These are phyloP conservation scores for Cyprinodon brontotheroides DNA, from an alignment of 2,113 vertebrate genomes.

Conservation along the genomic window DNA sequence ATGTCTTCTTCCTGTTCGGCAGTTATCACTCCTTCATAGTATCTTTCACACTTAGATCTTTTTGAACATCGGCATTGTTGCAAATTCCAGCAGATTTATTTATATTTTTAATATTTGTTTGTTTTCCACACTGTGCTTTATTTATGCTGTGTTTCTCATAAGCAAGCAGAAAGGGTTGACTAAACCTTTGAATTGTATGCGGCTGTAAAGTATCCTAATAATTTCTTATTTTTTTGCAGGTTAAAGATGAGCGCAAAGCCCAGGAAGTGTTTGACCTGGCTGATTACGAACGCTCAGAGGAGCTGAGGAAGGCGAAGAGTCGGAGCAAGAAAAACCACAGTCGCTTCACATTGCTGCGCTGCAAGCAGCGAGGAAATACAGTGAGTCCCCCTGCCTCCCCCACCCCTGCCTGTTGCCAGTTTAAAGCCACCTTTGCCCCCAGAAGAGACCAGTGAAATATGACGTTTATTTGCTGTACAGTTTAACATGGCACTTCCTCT, in stretches of 20 bases:
- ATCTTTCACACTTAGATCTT: too few species aligned
- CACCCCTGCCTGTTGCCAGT: background rate
- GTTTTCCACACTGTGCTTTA: too few species aligned
- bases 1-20: too few species aligned
- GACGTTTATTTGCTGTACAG: too few species aligned
- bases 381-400: conserved; percentile 68
- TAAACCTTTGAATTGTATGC: background rate
- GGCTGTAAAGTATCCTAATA: background rate
- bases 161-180: background rate
- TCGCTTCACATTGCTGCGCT: conserved; percentile 88
- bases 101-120: background rate
- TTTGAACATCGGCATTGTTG: too few species aligned
- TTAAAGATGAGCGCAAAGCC: conserved; percentile 88
- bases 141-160: too few species aligned
- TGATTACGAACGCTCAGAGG: conserved; percentile 93
- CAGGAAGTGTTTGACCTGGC: conserved; percentile 90
- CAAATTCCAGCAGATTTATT: background rate
- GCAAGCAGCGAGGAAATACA: conserved; percentile 83
- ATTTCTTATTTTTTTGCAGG: conserved; percentile 69
- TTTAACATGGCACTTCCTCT: too few species aligned
- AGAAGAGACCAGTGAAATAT: too few species aligned
- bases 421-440: background rate
- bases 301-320: conserved; percentile 92
- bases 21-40: too few species aligned
- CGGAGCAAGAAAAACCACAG: conserved; percentile 97